Base-by-base conservation (phyloP, 2,797 vertebrate species). In the Harpagifer antarcticus region DNA sequence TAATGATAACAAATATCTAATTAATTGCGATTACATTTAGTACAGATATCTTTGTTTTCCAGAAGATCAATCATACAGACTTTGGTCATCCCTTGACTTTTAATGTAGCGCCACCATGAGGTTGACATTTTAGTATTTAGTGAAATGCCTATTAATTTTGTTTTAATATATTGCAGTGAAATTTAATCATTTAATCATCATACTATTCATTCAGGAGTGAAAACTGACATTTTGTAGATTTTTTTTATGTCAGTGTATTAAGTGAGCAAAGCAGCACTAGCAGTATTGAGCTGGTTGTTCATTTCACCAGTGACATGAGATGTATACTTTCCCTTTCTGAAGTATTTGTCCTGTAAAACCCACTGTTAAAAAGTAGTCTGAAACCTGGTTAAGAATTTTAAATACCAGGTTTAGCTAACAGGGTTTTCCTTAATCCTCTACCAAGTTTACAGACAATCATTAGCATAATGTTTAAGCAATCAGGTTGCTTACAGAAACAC, bases 351-450 rank as follows among this genome's bases (percentile, higher is more conserved):
- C 66, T 63, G 33, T 61, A 68, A 31, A 37, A 27, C 1, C 2
- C 17, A 53, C 4, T 33, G 56, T 64, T 9, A 47, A 47, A 72
- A 48, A 57, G 23, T 17, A 33, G 33, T 13, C 27, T 53, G 61
- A 57, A 57, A 63, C 58, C 42, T 19, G 33, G 45, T 54, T 54
- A 45, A 70, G 50, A 43, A 68, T 64, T 72, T 75, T 37, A 45
- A 64, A 50, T 45, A 56, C 42, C 5, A 47, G 66, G 6, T 44
- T 44, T 5, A 12, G 14, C 65, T 70, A 23, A 75, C 52, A 14
- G 9, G 9, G 16, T 61, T 56, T 79, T 37, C 70, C 49, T 33
- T 44, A 52, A 65, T 58, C 66, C 31, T n/a, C 2, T 12, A 2
- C n/a, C 0, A 1, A 40, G 27, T 43, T 70, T 50, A 62, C 9